Conservation (phyloP, 2,888 invertebrate genomes). For the Drosophila limbata region DNA sequence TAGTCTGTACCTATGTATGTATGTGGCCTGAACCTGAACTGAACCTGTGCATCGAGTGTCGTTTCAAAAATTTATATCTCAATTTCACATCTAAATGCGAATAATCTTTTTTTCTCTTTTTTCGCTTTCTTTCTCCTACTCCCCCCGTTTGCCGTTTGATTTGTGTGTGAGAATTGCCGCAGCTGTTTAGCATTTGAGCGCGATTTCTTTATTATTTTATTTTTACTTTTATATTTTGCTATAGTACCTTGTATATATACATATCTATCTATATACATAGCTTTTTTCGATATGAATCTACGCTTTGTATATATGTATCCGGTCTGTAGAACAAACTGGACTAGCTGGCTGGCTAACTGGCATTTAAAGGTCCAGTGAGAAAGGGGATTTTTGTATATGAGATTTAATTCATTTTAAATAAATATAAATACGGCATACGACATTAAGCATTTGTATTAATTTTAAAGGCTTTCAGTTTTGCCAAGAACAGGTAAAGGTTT, state of each 20-base stretch:
- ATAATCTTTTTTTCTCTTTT: constrained; percentile 66
- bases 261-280: constrained; percentile 1
- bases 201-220: constrained; percentile 56
- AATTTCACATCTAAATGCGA: constrained; percentile 81
- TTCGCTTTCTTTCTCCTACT: constrained; percentile 6
- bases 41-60: constrained; percentile 57
- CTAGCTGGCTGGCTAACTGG: constrained; percentile 50
- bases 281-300: constrained; percentile 47
- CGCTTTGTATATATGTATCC: constrained; percentile 16
- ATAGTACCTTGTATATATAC: background rate
- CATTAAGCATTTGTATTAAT: constrained; percentile 18
- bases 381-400: constrained; percentile 12
- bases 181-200: constrained; percentile 73
- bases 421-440: constrained; percentile 20
- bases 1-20: constrained; percentile 13
- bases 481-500: background rate
- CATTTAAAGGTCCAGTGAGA: constrained; percentile 51
- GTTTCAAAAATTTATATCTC: constrained; percentile 81
- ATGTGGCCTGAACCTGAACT: background rate
- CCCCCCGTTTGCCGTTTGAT: constrained; percentile 54
- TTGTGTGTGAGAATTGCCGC: constrained; percentile 75
- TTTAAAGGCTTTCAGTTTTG: constrained; percentile 5
- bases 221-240: constrained; percentile 35
- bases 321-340: constrained; percentile 27
- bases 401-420: constrained; percentile 16